Evolutionary conservation across 2,797 vertebrate genomes (phyloP), one percentile per base, ranked within the genome.

Genomic region (Xerus rutilus): DNA sequence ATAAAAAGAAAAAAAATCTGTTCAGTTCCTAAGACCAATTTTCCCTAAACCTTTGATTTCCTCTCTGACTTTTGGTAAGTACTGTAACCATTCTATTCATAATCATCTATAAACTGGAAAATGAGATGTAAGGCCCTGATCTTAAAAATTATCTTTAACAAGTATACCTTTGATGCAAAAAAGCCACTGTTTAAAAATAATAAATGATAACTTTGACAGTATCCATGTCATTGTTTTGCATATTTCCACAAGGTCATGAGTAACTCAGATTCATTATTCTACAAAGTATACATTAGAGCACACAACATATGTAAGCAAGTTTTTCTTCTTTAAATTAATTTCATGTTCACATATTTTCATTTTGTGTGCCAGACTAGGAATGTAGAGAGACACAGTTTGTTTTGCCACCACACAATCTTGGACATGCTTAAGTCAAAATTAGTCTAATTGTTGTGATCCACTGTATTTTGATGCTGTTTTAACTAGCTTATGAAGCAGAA

Each of bases 281-380:
- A 85, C 13, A 43, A 82, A 57, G 21, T 86, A 0, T 73, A 77
- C 25, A 47, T 90, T 86, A 77, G 64, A 54, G 8, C 47, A 88
- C 23, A 93, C 17, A 30, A 57, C 21, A 67, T 67, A 62, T 43
- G 11, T 39, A 87, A 79, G 32, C 45, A 52, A 13, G 6, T 1
- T 81, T 85, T 93, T 74, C 23, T 89, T 52, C 57, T 88, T 83
- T 72, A 65, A 72, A 93, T 67, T 79, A 83, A 90, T 84, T 96
- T 90, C 14, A 74, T 64, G n/a, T n/a, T n/a, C 21, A 70, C 77
- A 47, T 30, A 8, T 70, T 92, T 96, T 65, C 18, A 65, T 94
- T 92, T 73, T 92, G 0, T 87, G 54, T 77, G 25, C 21, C 79
- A 96, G 57, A 21, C 23, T 43, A 49, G 8, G 65, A 77, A 86